These are phyloP conservation scores for Phylloscopus whistleri DNA, from an alignment of 2,113 vertebrate species.

Conservation along the genomic window DNA sequence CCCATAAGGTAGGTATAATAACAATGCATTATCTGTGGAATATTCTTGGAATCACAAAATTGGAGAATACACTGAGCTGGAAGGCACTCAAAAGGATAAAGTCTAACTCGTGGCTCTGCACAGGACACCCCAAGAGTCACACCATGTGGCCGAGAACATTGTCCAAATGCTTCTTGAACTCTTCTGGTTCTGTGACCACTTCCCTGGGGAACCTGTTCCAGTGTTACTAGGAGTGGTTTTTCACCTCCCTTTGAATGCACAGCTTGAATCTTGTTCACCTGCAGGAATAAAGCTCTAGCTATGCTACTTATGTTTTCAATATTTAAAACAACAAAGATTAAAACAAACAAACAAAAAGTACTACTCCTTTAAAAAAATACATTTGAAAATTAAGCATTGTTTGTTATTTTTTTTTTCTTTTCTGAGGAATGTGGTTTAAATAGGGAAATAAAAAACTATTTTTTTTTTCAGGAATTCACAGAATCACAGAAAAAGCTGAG, in stretches of 20 bases:
- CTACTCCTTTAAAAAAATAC: too few species aligned
- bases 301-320: background rate
- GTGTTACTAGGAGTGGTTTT: background rate
- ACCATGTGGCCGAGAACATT: background rate
- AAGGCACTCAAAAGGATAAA: background rate
- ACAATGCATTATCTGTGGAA: background rate
- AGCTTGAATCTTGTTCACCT: background rate
- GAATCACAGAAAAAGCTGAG: background rate
- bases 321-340: background rate
- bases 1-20: background rate
- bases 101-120: background rate
- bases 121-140: background rate
- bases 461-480: background rate
- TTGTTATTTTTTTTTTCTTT: background rate
- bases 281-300: background rate
- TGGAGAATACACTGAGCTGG: accelerated
- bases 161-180: background rate
- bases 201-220: background rate
- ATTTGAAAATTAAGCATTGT: background rate
- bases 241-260: background rate
- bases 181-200: background rate
- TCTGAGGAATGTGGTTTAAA: background rate
- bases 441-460: background rate
- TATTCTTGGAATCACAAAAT: background rate
- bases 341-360: background rate